These are phyloP conservation scores for Lasioglossum calceatum DNA, from an alignment of 2,888 invertebrate genomes.

Conservation along the genomic window DNA sequence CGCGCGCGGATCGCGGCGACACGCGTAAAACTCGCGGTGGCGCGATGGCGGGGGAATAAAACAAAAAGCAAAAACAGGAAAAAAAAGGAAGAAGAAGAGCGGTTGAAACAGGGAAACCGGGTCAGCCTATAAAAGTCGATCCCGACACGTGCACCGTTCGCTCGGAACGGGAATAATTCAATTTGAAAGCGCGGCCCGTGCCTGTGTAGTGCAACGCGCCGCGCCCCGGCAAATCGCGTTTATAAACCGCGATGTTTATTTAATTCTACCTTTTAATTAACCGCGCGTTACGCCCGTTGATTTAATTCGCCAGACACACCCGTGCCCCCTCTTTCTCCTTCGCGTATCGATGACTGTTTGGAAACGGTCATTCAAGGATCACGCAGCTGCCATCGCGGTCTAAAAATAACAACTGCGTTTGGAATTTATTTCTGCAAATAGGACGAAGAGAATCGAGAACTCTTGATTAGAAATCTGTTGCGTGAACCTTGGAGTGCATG, in stretches of 20 bases:
- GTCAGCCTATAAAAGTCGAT: conserved; percentile 46
- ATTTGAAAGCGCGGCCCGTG: conserved; percentile 18
- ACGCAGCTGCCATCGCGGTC: not conserved
- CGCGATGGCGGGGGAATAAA: not conserved
- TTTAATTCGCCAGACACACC: not conserved
- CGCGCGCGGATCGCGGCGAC: not conserved
- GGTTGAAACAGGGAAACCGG: conserved; percentile 13
- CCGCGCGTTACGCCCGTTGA: not conserved
- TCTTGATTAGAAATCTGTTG: not conserved
- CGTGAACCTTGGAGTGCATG: not conserved
- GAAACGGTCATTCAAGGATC: not conserved
- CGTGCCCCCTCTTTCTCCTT: not conserved
- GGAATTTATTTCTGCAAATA: not conserved
- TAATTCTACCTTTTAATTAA: conserved; percentile 1
- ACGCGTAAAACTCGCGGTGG: not conserved
- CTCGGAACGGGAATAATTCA: conserved; percentile 32
- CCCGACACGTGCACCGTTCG: conserved; percentile 18
- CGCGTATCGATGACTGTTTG: not conserved
- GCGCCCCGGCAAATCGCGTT: not conserved
- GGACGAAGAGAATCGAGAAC: not conserved
- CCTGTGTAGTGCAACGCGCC: not conserved
- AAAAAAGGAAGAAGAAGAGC: not conserved
- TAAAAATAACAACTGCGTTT: not conserved
- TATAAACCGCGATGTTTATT: conserved; percentile 7
- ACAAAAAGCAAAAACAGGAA: not conserved